Evolutionary conservation across 1,140 invertebrate genomes (phyloP).

Genomic region (Apocrypta bakeri): DNA sequence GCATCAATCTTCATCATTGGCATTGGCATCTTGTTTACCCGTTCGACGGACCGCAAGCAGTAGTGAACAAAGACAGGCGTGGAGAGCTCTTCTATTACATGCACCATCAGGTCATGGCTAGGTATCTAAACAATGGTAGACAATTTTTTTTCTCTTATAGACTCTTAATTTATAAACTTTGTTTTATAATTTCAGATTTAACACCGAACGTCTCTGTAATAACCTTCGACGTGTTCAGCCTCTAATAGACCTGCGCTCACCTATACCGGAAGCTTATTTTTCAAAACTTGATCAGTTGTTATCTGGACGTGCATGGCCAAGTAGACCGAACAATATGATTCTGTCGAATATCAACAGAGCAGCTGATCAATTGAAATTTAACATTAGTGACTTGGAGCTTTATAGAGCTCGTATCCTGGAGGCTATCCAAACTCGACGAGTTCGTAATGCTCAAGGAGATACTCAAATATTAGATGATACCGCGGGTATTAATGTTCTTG

Average conservation of each 20-base stretch:
- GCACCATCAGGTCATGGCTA: constrained; percentile 77
- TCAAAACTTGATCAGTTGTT: constrained; percentile 82
- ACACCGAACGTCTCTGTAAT: constrained; percentile 77
- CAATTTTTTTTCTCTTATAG: constrained; percentile 75
- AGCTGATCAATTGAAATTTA: constrained; percentile 79
- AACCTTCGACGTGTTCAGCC: constrained; percentile 72
- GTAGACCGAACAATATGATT: constrained; percentile 76
- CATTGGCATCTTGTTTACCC: constrained; percentile 90
- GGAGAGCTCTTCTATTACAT: constrained; percentile 80
- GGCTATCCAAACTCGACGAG: constrained; percentile 82
- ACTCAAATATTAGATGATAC: constrained; percentile 78
- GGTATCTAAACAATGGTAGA: constrained; percentile 62
- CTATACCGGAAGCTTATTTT: constrained; percentile 82
- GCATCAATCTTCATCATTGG: constrained; percentile 84
- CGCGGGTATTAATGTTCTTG: constrained; percentile 85
- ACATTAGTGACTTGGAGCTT: constrained; percentile 81
- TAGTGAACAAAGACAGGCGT: constrained; percentile 76
- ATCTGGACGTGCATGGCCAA: constrained; percentile 78
- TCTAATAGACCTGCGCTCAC: constrained; percentile 77
- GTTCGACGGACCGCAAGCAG: constrained; percentile 76
- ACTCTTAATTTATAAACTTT: too few relatives aligned
- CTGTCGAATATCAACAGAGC: constrained; percentile 80
- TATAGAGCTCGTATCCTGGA: constrained; percentile 85
- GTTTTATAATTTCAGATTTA: constrained; percentile 75
- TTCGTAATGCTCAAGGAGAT: constrained; percentile 73